These are phyloP conservation scores for Drosophila mimetica DNA, from an alignment of 2,888 invertebrate species.

Conservation along the genomic window DNA sequence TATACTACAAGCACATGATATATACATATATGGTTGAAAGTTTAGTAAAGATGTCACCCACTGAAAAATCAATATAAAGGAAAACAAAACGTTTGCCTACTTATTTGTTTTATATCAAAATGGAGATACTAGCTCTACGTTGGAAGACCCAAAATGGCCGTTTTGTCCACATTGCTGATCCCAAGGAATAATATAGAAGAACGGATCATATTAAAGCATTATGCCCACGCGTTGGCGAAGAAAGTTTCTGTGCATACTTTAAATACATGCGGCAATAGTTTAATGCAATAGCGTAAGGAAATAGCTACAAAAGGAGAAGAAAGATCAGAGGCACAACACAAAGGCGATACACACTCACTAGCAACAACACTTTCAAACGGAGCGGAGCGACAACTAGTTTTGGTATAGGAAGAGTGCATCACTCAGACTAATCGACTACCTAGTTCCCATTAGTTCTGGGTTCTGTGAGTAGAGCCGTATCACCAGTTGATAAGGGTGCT, in stretches of 20 bases:
- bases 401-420: background rate
- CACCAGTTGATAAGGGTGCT: background rate
- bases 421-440: background rate
- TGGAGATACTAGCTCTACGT: background rate
- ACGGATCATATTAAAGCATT: background rate
- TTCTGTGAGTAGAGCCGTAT: background rate
- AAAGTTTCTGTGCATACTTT: constrained; percentile 6
- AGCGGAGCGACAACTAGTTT: constrained; percentile 27
- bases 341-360: constrained; percentile 19
- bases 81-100: constrained; percentile 36
- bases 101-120: constrained; percentile 27
- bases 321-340: constrained; percentile 32
- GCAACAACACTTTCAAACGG: constrained; percentile 2
- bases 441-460: constrained; percentile 6
- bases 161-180: background rate
- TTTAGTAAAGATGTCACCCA: background rate
- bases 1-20: background rate
- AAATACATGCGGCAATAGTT: constrained; percentile 1
- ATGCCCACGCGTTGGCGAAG: background rate
- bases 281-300: constrained; percentile 13
- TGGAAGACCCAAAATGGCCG: background rate
- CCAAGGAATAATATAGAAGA: background rate
- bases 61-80: background rate
- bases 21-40: too few species aligned
- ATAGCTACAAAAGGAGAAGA: constrained; percentile 16